Evolutionary conservation across 2,113 vertebrate genomes (phyloP).

Genomic region (Peromyscus leucopus): DNA sequence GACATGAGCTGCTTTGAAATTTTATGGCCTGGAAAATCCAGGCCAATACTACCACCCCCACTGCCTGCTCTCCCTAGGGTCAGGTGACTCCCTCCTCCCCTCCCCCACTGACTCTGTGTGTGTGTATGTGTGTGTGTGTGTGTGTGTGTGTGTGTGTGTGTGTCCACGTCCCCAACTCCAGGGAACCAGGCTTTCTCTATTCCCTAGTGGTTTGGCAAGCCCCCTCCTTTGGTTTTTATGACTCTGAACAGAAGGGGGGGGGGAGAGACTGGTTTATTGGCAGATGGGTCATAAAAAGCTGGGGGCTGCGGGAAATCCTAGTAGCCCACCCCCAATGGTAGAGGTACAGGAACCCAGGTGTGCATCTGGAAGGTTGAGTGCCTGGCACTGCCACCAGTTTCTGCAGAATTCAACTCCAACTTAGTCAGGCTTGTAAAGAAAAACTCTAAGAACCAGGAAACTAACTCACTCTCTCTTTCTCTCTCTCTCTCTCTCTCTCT

Average conservation of each 20-base stretch:
- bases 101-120: slow-evolving; percentile 55
- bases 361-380: slow-evolving; percentile 26
- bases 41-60: slow-evolving; percentile 71
- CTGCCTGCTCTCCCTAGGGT: slow-evolving; percentile 53
- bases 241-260: slow-evolving; percentile 93
- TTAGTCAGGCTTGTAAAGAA: slow-evolving; percentile 48
- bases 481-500: too few relatives aligned
- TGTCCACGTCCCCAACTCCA: slow-evolving; percentile 5
- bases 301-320: slow-evolving; percentile 76
- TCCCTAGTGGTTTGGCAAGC: slow-evolving; percentile 71
- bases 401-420: slow-evolving; percentile 36
- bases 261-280: slow-evolving; percentile 93
- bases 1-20: slow-evolving; percentile 95
- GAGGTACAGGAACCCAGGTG: slow-evolving; percentile 71
- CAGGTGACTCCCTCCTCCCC: slow-evolving; percentile 72
- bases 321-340: slow-evolving; percentile 44
- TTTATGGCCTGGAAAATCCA: slow-evolving; percentile 97
- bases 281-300: slow-evolving; percentile 95
- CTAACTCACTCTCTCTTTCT: neutral
- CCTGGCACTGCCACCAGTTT: neutral
- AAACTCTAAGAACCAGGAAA: slow-evolving; percentile 40
- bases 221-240: slow-evolving; percentile 89
- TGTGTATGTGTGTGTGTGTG: neutral
- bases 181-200: slow-evolving; percentile 66
- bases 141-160: too few relatives aligned